A percentile compares a stretch with the other conserved stretches of the same genome.
Evolutionary conservation across 1,140 invertebrate species (phyloP).

Genomic region (Drosophila tristis): DNA sequence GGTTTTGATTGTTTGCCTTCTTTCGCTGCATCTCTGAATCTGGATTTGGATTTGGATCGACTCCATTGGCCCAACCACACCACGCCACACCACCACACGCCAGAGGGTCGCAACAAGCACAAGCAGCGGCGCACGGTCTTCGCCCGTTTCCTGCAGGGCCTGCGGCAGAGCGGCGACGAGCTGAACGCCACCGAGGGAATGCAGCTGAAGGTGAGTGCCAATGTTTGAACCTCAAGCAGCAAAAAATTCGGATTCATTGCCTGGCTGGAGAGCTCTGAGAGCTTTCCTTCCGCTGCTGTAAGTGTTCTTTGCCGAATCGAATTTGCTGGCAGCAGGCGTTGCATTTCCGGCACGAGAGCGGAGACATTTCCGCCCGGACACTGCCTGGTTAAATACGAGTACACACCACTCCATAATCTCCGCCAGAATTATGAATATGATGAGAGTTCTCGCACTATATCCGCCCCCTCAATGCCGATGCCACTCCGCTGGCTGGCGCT

Average conservation of each 20-base stretch:
- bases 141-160: conserved; percentile 75
- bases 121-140: conserved; percentile 81
- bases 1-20: conserved; percentile 61
- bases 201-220: conserved; percentile 77
- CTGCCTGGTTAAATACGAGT: neutral
- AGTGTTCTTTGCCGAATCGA: too few relatives aligned
- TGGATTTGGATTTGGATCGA: conserved; percentile 5
- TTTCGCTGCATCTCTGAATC: conserved; percentile 7
- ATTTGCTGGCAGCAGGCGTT: too few relatives aligned
- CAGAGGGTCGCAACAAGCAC: conserved; percentile 80
- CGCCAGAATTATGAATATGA: conserved; percentile 22
- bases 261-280: too few relatives aligned
- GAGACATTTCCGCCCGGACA: conserved; percentile 8
- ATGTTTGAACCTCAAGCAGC: conserved; percentile 8
- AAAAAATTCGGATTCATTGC: too few relatives aligned
- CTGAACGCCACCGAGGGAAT: conserved; percentile 80
- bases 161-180: conserved; percentile 76
- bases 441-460: conserved; percentile 23
- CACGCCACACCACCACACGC: neutral
- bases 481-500: neutral
- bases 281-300: too few relatives aligned
- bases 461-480: neutral
- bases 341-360: too few relatives aligned
- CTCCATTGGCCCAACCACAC: neutral
- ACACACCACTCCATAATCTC: conserved; percentile 4